A percentile compares a stretch with the other conserved stretches of the same genome.
These are phyloP conservation scores for Aporrectodea caliginosa DNA, from an alignment of 1,140 invertebrate genomes.

Conservation along the genomic window DNA sequence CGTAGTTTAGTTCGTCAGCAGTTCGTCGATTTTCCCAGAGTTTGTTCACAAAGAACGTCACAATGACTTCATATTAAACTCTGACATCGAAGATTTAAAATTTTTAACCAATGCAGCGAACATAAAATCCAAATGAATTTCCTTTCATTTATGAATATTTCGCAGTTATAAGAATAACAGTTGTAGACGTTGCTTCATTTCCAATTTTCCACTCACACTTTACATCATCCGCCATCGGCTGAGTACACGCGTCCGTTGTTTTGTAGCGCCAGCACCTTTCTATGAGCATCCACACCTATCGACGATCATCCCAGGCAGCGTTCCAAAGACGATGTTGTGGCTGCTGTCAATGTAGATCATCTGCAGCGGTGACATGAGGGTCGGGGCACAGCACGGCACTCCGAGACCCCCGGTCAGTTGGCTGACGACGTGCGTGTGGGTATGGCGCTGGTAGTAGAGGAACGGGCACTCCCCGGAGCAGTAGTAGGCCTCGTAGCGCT, in stretches of 20 bases:
- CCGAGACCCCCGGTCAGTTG: background rate
- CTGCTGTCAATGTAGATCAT: slow-evolving; percentile 88
- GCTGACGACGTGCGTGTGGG: background rate
- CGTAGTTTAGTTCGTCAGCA: no score
- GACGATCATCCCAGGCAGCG: slow-evolving; percentile 92
- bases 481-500: slow-evolving; percentile 90
- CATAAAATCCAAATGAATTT: no score
- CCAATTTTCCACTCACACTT: no score
- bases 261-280: background rate
- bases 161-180: no score
- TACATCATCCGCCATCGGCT: no score
- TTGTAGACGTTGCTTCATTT: no score
- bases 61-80: no score
- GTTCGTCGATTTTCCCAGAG: no score
- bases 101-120: no score
- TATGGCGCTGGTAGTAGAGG: slow-evolving; percentile 20
- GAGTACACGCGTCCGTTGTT: background rate
- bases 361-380: slow-evolving; percentile 85
- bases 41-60: no score
- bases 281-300: slow-evolving; percentile 90
- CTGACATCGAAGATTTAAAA: no score
- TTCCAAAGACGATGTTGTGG: slow-evolving; percentile 85
- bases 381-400: slow-evolving; percentile 81
- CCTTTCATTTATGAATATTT: no score
- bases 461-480: slow-evolving; percentile 91